Evolutionary conservation across 2,888 invertebrate genomes (phyloP).

Genomic region (Andrena chrysosceles): DNA sequence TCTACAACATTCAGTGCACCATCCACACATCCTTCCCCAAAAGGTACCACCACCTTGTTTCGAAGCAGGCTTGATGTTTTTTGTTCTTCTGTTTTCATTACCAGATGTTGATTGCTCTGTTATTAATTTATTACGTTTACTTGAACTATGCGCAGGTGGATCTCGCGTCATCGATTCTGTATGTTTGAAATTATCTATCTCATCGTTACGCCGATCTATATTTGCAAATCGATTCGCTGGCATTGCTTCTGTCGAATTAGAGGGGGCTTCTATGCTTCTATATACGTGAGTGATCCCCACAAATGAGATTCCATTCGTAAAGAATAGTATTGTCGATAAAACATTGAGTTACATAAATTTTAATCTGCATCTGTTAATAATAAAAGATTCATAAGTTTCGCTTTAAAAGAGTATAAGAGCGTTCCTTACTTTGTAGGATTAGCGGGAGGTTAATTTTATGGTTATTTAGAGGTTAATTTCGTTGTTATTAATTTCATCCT

Average conservation of each 20-base stretch:
- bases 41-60: neutral
- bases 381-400: neutral
- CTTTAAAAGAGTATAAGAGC: too few relatives aligned
- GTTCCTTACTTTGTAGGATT: neutral
- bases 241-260: neutral
- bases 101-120: conserved; percentile 7
- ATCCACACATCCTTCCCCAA: neutral
- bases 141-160: neutral
- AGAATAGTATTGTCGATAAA: neutral
- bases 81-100: neutral
- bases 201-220: conserved; percentile 12
- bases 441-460: neutral
- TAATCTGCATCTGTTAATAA: neutral
- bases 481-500: neutral
- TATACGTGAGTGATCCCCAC: neutral
- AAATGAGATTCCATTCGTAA: neutral
- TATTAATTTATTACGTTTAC: conserved; percentile 20
- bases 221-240: neutral
- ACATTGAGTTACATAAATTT: neutral
- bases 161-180: neutral
- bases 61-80: neutral
- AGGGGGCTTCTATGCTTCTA: neutral
- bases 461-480: conserved; percentile 10
- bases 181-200: neutral
- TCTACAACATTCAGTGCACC: conserved; percentile 31